Evolutionary conservation across 1,140 invertebrate genomes (phyloP).

Genomic region (Zaprionus kolodkinae): DNA sequence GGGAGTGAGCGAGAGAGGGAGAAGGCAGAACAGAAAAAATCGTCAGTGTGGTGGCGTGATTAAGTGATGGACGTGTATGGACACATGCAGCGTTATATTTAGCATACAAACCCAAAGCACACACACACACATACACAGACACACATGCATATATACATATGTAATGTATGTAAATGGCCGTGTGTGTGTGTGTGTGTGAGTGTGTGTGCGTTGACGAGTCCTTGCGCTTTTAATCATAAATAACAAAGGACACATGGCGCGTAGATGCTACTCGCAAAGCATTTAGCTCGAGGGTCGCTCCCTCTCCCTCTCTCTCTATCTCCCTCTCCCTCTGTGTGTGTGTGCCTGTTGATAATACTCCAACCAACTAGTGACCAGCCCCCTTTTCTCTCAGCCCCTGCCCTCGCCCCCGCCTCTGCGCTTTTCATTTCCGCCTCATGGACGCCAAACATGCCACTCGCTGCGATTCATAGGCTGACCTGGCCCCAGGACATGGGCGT

Average conservation of each 20-base stretch:
- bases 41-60: conserved; percentile 71
- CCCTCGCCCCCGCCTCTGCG: conserved; percentile 45
- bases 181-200: conserved; percentile 9
- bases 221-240: conserved; percentile 82
- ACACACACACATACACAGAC: conserved; percentile 42
- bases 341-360: conserved; percentile 76
- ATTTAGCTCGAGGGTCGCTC: conserved; percentile 52
- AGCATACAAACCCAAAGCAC: conserved; percentile 68
- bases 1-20: not conserved
- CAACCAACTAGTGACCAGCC: conserved; percentile 49
- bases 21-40: conserved; percentile 6
- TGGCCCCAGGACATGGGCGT: conserved; percentile 52
- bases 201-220: conserved; percentile 57
- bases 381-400: not conserved
- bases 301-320: not conserved
- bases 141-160: conserved; percentile 36
- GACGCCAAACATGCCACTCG: conserved; percentile 75
- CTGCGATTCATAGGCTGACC: conserved; percentile 74
- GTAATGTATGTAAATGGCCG: conserved; percentile 3
- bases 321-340: conserved; percentile 13
- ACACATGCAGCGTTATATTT: conserved; percentile 82
- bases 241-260: conserved; percentile 80
- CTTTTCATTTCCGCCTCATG: conserved; percentile 80
- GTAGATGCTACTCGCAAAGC: conserved; percentile 56
- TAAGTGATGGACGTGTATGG: conserved; percentile 82